Base-by-base conservation (phyloP, 2,797 vertebrate species). In the Danio choprae region DNA sequence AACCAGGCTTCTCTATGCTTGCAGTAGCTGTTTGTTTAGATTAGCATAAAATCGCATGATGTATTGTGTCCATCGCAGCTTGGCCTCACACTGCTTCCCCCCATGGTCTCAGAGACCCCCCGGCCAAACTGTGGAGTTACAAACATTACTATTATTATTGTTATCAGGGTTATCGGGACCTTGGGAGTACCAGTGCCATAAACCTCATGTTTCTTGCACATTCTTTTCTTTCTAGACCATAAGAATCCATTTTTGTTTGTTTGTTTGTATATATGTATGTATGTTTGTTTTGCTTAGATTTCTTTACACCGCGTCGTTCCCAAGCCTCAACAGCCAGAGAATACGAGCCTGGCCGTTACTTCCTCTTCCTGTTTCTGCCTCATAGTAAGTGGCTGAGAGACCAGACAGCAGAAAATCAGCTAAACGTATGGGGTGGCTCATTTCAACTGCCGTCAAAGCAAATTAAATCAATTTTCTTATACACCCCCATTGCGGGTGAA, bases 211-310 rank as follows among this genome's bases (percentile, higher is more conserved):
- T 83, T 84, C 72, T 84, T 83, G 75, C 77, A 63, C 83, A 80
- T 81, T 76, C 84, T 85, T 84, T 88, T 78, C 77, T 87, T 85
- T 89, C 80, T 86, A 84, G 82, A 76, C 87, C 87, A 87, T 82
- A 80, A 83, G 83, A 85, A 85, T 80, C 84, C 84, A 84, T 87
- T 85, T 85, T 83, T 86, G 80, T 83, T 82, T 87, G 85, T 87
- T 59, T 87, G 83, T 86, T 46, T 86, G 80, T 86, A 46, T 87
- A 72, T 87, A 63, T 87, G 84, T 88, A 60, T 84, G 82, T 89
- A 82, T 87, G 87, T 88, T 87, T 87, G 84, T 88, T 90, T 89
- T 87, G 87, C 86, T 87, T 86, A 90, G 89, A 90, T 90, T 88
- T 82, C 88, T 89, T 90, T 90, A 86, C 88, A 89, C 82, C 87